Conservation (phyloP, 2,797 vertebrate species). For the Pipistrellus pipistrellus region DNA sequence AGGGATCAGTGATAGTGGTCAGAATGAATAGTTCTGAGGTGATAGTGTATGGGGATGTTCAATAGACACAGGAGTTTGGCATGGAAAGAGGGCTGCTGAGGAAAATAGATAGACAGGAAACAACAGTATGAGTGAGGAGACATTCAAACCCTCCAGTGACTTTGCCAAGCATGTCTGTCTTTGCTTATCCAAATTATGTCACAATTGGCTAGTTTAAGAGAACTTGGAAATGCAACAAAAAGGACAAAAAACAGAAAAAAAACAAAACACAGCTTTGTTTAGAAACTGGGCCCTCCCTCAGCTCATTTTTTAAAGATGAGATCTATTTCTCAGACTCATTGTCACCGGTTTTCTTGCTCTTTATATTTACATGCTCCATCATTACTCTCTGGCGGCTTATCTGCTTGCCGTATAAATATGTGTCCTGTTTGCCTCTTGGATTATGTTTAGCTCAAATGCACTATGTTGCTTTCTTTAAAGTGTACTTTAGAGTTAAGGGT, state of each 20-base stretch:
- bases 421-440: not conserved
- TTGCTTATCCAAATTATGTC: slow-evolving; percentile 33
- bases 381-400: not conserved
- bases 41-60: not conserved
- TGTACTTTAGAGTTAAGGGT: not conserved
- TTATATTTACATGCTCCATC: not conserved
- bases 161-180: not conserved
- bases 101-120: not conserved
- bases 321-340: not conserved
- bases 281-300: not conserved
- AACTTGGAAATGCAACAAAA: not conserved
- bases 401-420: not conserved
- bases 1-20: not conserved
- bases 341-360: not conserved
- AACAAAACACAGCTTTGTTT: not conserved
- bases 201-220: not conserved
- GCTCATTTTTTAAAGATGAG: not conserved
- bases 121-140: not conserved
- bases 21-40: not conserved
- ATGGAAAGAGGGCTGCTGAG: not conserved
- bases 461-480: not conserved
- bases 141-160: not conserved
- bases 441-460: not conserved
- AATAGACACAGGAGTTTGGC: not conserved
- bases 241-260: not conserved